A percentile compares a stretch with the other conserved stretches of the same genome.
phyloP scores from a whole-genome alignment of 92 coral and sea anemone genomes.

The Paragorgia papillata region DNA sequence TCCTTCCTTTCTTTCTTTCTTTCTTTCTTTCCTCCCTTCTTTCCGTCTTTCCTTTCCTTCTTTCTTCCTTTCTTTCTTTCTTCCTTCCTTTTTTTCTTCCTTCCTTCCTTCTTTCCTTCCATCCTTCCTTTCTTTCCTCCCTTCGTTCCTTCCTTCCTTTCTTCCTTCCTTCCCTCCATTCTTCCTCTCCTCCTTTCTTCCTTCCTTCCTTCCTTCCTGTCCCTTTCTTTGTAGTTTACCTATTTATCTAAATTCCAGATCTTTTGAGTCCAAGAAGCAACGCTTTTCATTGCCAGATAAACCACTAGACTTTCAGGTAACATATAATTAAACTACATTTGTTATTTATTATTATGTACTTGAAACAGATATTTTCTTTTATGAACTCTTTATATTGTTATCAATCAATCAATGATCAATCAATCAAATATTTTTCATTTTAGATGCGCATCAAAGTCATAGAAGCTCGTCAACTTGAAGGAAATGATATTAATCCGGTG shows the following conservation, averaged over 20 bases:
- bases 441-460: constrained; percentile 86
- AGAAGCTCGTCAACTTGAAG: constrained; percentile 92
- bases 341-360: background rate
- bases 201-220: constrained; percentile 5
- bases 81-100: background rate
- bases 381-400: no score
- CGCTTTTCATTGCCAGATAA: constrained; percentile 62
- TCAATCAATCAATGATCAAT: no score
- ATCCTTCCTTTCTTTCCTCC: background rate
- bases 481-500: constrained; percentile 93
- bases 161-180: background rate
- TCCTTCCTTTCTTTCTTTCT: background rate
- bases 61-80: background rate
- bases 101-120: constrained; percentile 24
- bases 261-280: constrained; percentile 56
- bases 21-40: no score
- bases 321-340: background rate
- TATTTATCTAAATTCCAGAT: constrained; percentile 28
- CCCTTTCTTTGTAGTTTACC: background rate
- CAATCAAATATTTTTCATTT: background rate
- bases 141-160: background rate
- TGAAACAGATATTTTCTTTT: background rate
- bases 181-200: constrained; percentile 6
- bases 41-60: background rate
- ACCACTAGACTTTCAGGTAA: constrained; percentile 79